Conservation (phyloP, 2,888 invertebrate genomes). For the Ashinkailepas kermadecensis region DNA sequence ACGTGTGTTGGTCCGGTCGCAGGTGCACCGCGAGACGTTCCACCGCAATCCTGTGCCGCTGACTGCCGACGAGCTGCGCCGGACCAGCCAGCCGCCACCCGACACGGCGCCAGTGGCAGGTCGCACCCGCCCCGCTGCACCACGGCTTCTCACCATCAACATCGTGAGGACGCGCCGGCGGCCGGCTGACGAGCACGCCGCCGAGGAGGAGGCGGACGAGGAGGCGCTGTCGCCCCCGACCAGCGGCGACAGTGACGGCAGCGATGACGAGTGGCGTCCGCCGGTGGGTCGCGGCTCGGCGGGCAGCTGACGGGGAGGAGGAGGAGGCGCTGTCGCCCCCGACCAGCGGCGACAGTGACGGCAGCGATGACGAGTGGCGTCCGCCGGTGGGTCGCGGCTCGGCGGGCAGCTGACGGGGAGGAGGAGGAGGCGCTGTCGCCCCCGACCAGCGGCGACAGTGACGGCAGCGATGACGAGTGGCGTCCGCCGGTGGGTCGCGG, state of each 20-base stretch:
- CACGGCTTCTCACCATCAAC: neutral
- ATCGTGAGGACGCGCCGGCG: neutral
- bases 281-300: too few relatives aligned
- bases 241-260: neutral
- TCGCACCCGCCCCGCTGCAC: neutral
- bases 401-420: too few relatives aligned
- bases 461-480: neutral
- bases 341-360: neutral
- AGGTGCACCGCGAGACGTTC: neutral
- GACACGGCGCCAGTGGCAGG: neutral
- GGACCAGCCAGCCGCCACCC: neutral
- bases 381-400: neutral
- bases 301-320: too few relatives aligned
- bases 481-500: neutral
- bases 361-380: neutral
- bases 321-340: neutral
- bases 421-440: neutral
- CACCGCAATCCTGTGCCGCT: constrained; percentile 1
- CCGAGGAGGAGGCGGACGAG: neutral
- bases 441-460: neutral
- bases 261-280: neutral
- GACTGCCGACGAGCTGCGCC: neutral
- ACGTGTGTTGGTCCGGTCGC: neutral
- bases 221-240: neutral
- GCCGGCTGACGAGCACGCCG: neutral